Percentiles rank a stretch among this genome's conserved stretches.
Evolutionary conservation across 2,113 vertebrate species (phyloP).

Genomic region (Ceratotherium simum): DNA sequence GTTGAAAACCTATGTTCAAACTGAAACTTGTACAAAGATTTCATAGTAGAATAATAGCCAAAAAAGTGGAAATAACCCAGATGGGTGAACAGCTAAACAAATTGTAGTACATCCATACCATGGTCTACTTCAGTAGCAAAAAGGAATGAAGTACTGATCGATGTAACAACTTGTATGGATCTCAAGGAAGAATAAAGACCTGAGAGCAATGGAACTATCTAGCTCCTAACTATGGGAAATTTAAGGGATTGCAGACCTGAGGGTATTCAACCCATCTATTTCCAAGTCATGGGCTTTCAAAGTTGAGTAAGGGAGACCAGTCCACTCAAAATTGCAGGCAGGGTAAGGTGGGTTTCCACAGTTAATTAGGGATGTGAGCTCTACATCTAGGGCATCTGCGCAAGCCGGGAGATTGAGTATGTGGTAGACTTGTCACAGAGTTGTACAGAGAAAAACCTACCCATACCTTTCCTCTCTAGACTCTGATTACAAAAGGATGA

Average conservation of each 20-base stretch:
- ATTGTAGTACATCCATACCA: no score
- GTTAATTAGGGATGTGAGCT: neutral
- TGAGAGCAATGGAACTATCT: neutral
- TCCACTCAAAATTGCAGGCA: neutral
- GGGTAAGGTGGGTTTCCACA: neutral
- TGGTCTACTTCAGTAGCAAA: neutral
- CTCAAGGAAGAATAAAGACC: neutral
- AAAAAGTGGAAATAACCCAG: neutral
- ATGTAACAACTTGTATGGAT: no score
- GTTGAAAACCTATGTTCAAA: neutral
- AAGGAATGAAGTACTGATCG: neutral
- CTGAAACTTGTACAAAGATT: neutral
- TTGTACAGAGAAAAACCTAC: neutral
- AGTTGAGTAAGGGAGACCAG: constrained; percentile 43
- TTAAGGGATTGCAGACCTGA: neutral
- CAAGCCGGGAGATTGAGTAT: neutral
- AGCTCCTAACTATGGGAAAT: neutral
- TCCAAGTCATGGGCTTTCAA: neutral
- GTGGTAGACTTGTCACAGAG: neutral
- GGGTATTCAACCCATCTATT: neutral
- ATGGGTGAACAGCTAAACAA: neutral
- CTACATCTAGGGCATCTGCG: neutral
- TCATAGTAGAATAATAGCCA: neutral
- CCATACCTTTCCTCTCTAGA: neutral
- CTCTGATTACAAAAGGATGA: constrained; percentile 28